phyloP scores from a whole-genome alignment of 1,140 invertebrate species.

The Diprion similis region DNA sequence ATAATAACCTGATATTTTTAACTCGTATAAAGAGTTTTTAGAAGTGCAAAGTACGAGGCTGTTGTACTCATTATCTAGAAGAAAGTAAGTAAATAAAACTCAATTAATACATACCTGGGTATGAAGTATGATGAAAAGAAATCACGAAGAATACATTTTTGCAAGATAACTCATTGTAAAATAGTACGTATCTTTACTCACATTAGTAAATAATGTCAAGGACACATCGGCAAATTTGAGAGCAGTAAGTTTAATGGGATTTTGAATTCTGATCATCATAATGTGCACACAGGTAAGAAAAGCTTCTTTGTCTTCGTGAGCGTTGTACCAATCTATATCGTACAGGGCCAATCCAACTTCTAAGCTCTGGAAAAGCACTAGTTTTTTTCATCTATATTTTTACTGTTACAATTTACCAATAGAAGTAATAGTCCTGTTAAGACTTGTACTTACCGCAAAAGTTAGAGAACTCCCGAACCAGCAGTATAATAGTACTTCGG shows the following conservation, averaged over 20 bases:
- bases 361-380: neutral
- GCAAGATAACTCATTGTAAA: no score
- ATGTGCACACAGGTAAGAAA: neutral
- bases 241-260: neutral
- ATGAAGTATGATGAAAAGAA: no score
- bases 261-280: neutral
- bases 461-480: neutral
- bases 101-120: neutral
- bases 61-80: neutral
- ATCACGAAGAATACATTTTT: no score
- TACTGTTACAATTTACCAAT: neutral
- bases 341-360: neutral
- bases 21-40: neutral
- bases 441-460: neutral
- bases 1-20: neutral
- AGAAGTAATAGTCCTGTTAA: neutral
- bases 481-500: conserved; percentile 1
- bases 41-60: neutral
- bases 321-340: neutral
- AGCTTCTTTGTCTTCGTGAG: neutral
- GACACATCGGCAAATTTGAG: conserved; percentile 1
- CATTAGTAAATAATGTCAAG: neutral
- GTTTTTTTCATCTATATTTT: neutral
- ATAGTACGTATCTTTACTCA: neutral
- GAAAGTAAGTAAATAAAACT: neutral